Conservation (phyloP, 2,113 vertebrate species). For the Numida meleagris region DNA sequence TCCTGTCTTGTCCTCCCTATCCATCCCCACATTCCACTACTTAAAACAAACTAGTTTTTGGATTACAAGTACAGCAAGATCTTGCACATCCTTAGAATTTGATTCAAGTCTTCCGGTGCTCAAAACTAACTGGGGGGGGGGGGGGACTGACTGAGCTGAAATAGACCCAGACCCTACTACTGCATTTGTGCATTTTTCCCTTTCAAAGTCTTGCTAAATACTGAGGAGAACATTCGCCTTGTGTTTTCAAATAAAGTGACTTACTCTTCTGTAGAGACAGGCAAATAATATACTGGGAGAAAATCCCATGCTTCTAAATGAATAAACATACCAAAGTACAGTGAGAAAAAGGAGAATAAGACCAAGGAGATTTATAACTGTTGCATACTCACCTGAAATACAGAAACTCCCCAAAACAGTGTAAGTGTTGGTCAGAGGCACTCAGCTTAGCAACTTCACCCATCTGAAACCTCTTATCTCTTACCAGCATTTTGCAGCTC, state of each 20-base stretch:
- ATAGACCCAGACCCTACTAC: rapidly evolving
- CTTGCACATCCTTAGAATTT: background rate
- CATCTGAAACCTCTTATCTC: background rate
- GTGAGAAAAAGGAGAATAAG: background rate
- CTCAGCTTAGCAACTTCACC: background rate
- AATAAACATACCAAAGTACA: background rate
- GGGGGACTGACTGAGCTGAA: background rate
- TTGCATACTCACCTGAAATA: background rate
- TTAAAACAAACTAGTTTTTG: background rate
- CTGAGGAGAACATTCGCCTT: background rate
- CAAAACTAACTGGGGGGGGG: background rate
- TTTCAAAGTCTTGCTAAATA: background rate
- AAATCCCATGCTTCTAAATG: background rate
- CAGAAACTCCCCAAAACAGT: background rate
- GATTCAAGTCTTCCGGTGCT: background rate
- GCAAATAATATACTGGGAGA: background rate
- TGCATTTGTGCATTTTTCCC: background rate
- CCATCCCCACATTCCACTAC: rapidly evolving
- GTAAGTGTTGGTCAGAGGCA: background rate
- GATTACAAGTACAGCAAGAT: background rate
- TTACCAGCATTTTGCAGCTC: background rate
- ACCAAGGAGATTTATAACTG: background rate
- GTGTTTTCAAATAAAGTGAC: background rate
- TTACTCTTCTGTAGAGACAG: background rate
- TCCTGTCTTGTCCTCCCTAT: background rate